Evolutionary conservation across 2,113 vertebrate species (phyloP), one percentile per base, ranked within the genome.

Genomic region (Myocastor coypus): DNA sequence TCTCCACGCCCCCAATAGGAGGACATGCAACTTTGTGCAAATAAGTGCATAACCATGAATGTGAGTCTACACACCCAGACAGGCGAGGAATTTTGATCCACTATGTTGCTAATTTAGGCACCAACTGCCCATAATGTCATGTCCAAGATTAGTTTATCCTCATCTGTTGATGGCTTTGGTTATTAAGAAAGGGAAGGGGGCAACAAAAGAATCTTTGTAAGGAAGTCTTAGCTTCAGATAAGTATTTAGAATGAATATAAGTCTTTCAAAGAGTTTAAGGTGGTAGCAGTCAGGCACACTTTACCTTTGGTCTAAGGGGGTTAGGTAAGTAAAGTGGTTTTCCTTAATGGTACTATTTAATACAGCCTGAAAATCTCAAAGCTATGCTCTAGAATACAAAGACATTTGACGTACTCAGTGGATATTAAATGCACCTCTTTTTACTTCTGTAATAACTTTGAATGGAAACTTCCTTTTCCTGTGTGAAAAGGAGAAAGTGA

Each of bases 201-300:
- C 1, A 66, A 69, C 14, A 46, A 6, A 34, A 57, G 5, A 92
- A 50, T 71, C 40, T 91, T 95, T 89, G 30, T 61, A 69, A 84
- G 63, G 83, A 75, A 59, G 24, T 86, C 69, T 93, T 84, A 71
- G 10, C 78, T 77, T 90, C 77, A 20, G 88, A 40, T 90, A 89
- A 89, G 42, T 59, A 55, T 91, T 93, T 83, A 64, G 42, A 66
- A 89, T 89, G 42, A 82, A 80, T 68, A 73, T 83, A 55, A 46
- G 30, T 63, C 40, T 92, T 78, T 34, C 8, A 20, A 85, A 63
- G 34, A 57, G 68, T 9, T 30, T 40, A 87, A 55, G 46, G 46
- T 40, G 26, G 46, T 34, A 37, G 40, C 28, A 11, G 1, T 40
- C 8, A 20, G 10, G 10, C 52, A 42, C 30, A 10, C 4, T 69